phyloP scores from a whole-genome alignment of 2,113 vertebrate species.

The Aviceda subcristata region DNA sequence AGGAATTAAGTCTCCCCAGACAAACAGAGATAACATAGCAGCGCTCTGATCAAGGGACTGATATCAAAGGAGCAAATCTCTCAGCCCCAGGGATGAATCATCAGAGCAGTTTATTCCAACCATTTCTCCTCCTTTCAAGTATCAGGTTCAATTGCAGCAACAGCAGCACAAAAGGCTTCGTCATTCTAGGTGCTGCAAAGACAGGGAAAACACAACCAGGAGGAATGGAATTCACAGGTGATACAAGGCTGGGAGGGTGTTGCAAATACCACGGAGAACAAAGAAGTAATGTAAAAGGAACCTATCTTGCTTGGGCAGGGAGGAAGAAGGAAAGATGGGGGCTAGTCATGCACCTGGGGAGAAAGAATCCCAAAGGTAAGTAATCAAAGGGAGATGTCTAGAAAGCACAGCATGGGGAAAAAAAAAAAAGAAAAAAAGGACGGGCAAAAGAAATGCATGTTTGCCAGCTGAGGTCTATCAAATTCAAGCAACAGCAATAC shows the following conservation, averaged over 20 bases:
- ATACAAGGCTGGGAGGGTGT: conserved; percentile 35
- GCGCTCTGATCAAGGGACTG: conserved; percentile 49
- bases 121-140: conserved; percentile 54
- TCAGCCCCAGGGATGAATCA: conserved; percentile 55
- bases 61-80: conserved; percentile 57
- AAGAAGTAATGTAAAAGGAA: conserved; percentile 46
- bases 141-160: conserved; percentile 55
- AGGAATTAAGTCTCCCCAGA: conserved; percentile 60
- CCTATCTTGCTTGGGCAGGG: neutral
- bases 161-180: conserved; percentile 23
- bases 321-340: conserved; percentile 7
- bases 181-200: conserved; percentile 47
- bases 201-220: conserved; percentile 32
- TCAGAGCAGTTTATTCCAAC: conserved; percentile 42
- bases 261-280: conserved; percentile 61
- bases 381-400: neutral
- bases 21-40: conserved; percentile 61
- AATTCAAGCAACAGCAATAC: neutral
- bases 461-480: neutral
- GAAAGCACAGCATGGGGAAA: neutral
- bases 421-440: neutral
- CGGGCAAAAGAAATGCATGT: neutral
- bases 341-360: neutral
- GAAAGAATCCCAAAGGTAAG: neutral
- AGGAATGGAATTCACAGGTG: conserved; percentile 67